Evolutionary conservation across 2,888 invertebrate genomes (phyloP).

Genomic region (Chaetogeoica ovagalla): DNA sequence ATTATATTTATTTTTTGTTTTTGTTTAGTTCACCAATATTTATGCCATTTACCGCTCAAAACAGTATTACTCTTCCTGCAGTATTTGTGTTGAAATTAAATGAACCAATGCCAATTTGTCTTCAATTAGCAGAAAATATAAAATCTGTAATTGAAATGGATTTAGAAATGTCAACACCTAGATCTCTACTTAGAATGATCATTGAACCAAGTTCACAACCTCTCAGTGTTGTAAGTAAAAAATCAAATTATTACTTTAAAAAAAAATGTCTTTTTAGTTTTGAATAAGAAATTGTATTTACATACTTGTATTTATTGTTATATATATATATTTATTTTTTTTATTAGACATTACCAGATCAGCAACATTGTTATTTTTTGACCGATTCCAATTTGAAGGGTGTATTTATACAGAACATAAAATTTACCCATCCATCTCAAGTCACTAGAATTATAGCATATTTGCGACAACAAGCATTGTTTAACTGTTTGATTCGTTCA

Average conservation of each 20-base stretch:
- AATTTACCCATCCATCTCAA: slow-evolving; percentile 91
- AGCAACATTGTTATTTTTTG: slow-evolving; percentile 91
- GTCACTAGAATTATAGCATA: slow-evolving; percentile 83
- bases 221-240: slow-evolving; percentile 49
- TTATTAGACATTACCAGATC: slow-evolving; percentile 82
- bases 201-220: slow-evolving; percentile 51
- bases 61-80: slow-evolving; percentile 88
- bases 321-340: slow-evolving; percentile 45
- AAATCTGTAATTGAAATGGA: slow-evolving; percentile 52
- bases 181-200: slow-evolving; percentile 36
- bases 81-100: slow-evolving; percentile 83
- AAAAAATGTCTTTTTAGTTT: not conserved
- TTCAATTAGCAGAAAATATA: slow-evolving; percentile 44
- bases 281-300: not conserved
- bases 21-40: slow-evolving; percentile 68
- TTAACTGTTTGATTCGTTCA: slow-evolving; percentile 85
- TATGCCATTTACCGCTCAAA: slow-evolving; percentile 76
- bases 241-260: not conserved
- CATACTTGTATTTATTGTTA: not conserved
- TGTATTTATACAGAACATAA: slow-evolving; percentile 76
- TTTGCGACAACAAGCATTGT: slow-evolving; percentile 86
- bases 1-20: slow-evolving; percentile 14
- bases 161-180: slow-evolving; percentile 46
- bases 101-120: slow-evolving; percentile 82
- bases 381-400: slow-evolving; percentile 81